Evolutionary conservation across 2,888 invertebrate species (phyloP).

Genomic region (Hirtodrosophila confusa): DNA sequence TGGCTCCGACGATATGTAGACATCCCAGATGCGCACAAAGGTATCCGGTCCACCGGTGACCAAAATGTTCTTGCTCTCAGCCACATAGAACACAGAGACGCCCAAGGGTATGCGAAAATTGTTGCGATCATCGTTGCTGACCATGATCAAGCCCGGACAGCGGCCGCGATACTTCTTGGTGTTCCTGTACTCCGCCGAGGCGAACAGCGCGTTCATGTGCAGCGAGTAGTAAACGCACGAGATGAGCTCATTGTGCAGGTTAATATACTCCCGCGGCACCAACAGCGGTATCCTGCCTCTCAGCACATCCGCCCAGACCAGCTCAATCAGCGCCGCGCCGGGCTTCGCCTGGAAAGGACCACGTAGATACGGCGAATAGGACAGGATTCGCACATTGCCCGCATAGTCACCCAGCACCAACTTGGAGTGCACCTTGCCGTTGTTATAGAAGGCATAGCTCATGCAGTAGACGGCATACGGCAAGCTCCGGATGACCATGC

Average conservation of each 20-base stretch:
- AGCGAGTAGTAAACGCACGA: slow-evolving; percentile 89
- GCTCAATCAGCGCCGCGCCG: slow-evolving; percentile 86
- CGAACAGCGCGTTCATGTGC: slow-evolving; percentile 88
- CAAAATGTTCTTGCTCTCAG: slow-evolving; percentile 86
- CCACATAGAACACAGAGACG: slow-evolving; percentile 87
- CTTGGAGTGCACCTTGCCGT: slow-evolving; percentile 81
- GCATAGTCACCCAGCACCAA: slow-evolving; percentile 90
- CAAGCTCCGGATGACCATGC: slow-evolving; percentile 88
- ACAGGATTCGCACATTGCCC: slow-evolving; percentile 88
- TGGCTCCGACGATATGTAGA: slow-evolving; percentile 89
- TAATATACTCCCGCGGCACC: slow-evolving; percentile 85
- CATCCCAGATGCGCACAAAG: slow-evolving; percentile 91
- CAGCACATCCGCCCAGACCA: slow-evolving; percentile 86
- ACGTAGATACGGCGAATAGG: slow-evolving; percentile 87
- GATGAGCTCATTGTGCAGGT: slow-evolving; percentile 89
- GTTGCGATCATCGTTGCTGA: slow-evolving; percentile 71
- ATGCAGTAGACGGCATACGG: slow-evolving; percentile 81
- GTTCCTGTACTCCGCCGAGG: slow-evolving; percentile 87
- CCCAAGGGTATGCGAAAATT: slow-evolving; percentile 84
- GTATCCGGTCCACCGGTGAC: slow-evolving; percentile 92
- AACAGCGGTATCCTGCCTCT: slow-evolving; percentile 85
- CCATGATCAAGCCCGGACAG: slow-evolving; percentile 78
- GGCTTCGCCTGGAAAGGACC: slow-evolving; percentile 90
- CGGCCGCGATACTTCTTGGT: slow-evolving; percentile 81
- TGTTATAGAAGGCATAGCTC: slow-evolving; percentile 77